These are phyloP conservation scores for Hyperoplus lanceolatus DNA, from an alignment of 2,797 vertebrate genomes.

Conservation along the genomic window DNA sequence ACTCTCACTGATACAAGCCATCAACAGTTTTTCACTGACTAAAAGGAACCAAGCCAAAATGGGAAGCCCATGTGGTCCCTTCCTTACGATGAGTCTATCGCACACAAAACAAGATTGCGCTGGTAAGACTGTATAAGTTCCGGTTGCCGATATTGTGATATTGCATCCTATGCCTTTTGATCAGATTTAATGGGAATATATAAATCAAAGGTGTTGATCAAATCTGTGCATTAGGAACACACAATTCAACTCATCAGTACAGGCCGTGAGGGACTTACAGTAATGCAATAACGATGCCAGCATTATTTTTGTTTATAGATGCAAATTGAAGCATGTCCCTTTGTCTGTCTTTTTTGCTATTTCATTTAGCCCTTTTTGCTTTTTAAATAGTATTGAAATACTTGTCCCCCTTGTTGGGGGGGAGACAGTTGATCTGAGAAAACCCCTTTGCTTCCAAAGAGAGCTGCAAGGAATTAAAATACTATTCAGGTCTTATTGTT, in stretches of 20 bases:
- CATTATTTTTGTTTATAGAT: neutral
- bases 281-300: no score
- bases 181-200: neutral
- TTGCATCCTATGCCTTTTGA: neutral
- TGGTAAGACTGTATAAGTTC: neutral
- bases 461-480: neutral
- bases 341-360: neutral
- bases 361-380: neutral
- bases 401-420: neutral
- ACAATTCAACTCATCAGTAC: neutral
- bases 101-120: neutral
- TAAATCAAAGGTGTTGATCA: neutral
- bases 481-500: slow-evolving; percentile 13
- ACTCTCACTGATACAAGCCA: slow-evolving; percentile 10
- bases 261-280: neutral
- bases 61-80: slow-evolving; percentile 6
- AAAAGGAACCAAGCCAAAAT: slow-evolving; percentile 10
- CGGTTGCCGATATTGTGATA: neutral
- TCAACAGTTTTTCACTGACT: slow-evolving; percentile 12
- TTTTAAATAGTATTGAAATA: no score
- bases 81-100: neutral
- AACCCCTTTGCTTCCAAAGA: slow-evolving; percentile 2
- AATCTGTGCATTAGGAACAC: neutral
- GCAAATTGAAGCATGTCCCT: neutral
- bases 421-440: neutral